These are phyloP conservation scores for Arctocebus calabarensis DNA, from an alignment of 2,797 vertebrate genomes.

Conservation along the genomic window DNA sequence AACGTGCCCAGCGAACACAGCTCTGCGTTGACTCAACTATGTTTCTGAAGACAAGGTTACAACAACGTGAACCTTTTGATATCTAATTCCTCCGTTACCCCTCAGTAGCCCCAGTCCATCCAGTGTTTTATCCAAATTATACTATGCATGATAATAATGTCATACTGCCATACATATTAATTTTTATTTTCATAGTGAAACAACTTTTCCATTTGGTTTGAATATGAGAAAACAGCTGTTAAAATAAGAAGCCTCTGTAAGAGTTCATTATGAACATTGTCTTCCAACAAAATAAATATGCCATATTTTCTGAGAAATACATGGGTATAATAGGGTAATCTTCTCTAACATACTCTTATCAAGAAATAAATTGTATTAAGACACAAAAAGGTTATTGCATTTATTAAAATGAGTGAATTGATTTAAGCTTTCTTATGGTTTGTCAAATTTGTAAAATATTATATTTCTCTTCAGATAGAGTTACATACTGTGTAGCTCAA, in stretches of 20 bases:
- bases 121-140: not conserved
- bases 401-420: conserved; percentile 86
- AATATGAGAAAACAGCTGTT: conserved; percentile 9
- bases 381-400: conserved; percentile 82
- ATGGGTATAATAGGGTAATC: conserved; percentile 68
- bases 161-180: not conserved
- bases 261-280: conserved; percentile 58
- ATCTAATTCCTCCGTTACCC: not conserved
- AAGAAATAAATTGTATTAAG: conserved; percentile 83
- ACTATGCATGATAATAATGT: not conserved
- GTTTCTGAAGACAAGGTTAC: not conserved
- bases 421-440: conserved; percentile 87
- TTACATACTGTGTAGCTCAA: conserved; percentile 90
- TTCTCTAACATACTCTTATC: conserved; percentile 78
- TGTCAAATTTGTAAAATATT: conserved; percentile 92
- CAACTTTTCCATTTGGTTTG: conserved; percentile 48
- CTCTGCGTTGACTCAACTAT: not conserved
- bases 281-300: conserved; percentile 58
- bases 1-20: not conserved
- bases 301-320: conserved; percentile 66
- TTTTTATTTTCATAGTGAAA: conserved; percentile 13
- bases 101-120: not conserved
- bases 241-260: conserved; percentile 59
- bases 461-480: conserved; percentile 90
- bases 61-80: not conserved